These are phyloP conservation scores for Brachionus calyciflorus DNA, from an alignment of 1,140 invertebrate species.

Conservation along the genomic window DNA sequence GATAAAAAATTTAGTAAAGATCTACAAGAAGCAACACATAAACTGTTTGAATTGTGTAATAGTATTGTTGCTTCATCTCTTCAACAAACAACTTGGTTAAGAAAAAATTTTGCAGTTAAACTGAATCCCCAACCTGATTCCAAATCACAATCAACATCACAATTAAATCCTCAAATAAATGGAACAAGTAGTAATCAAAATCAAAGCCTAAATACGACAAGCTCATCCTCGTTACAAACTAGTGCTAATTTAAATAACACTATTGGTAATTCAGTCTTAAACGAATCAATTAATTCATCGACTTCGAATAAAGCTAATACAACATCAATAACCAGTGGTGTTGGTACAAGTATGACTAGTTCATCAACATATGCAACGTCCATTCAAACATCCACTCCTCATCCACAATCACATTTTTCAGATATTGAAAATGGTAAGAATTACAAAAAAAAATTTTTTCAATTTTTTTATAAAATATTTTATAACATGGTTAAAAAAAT, in stretches of 20 bases:
- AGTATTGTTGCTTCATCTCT: constrained; percentile 81
- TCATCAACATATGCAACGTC: not conserved
- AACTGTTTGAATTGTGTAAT: constrained; percentile 78
- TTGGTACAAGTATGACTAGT: not conserved
- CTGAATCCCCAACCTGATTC: constrained; percentile 62
- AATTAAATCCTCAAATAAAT: not conserved
- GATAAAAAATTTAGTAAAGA: constrained; percentile 80
- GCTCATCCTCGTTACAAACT: not conserved
- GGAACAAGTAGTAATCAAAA: not conserved
- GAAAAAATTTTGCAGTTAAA: constrained; percentile 79
- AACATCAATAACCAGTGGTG: not conserved
- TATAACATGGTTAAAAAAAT: not conserved
- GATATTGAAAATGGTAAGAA: constrained; percentile 38
- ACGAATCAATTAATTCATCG: not conserved
- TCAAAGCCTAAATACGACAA: not conserved
- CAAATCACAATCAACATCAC: not conserved
- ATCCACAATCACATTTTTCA: constrained; percentile 1
- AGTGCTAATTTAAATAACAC: not conserved
- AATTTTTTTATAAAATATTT: not conserved
- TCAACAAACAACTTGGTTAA: constrained; percentile 84
- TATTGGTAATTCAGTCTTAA: too few relatives aligned
- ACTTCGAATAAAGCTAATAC: not conserved
- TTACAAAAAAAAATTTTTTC: not conserved
- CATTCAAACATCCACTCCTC: not conserved
- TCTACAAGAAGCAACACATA: constrained; percentile 67